Base-by-base conservation (phyloP, 2,797 vertebrate genomes). In the Myotis findleyi region DNA sequence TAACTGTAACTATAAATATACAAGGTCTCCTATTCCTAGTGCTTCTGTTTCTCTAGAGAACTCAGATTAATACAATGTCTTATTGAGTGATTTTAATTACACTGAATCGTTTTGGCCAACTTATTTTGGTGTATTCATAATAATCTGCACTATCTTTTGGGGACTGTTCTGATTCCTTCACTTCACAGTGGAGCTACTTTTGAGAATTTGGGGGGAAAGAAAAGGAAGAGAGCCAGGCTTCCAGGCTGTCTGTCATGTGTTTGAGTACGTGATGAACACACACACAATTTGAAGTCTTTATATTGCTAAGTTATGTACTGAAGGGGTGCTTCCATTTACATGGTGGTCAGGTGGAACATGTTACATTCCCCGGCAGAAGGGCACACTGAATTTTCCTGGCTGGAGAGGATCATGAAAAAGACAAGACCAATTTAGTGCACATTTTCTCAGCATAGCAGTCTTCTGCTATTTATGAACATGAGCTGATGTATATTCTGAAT, bases 381-480 rank as follows among this genome's bases (percentile, higher is more conserved):
- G 5, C 8, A 20, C 2, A 44, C 49, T 87, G 68, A 66, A 66
- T 53, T 59, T 10, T 71, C 38, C 25, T n/a, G 6, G 14, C 18
- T 71, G 64, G 38, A 41, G 55, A 77, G 62, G 44, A 93, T 64
- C 12, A 41, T 18, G 36, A 51, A 66, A 53, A 77, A 86, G 44
- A 82, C 6, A 47, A 16, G 25, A 72, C 5, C 21, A 38, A 59
- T 17, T 27, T 47, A 20, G 3, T 33, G 13, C 9, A 82, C 57
- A 25, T 69, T 72, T 62, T 66, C 6, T 90, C 73, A 72, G 7
- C 27, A 62, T 10, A 59, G 23, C 23, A 20, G 11, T 41, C 16
- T 62, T 85, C 30, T 81, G 10, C 94, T 89, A 92, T 72, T 93
- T 69, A n/a, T 73, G 36, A 90, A 13, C n/a, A 73, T 51, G 36